A percentile compares a stretch with the other conserved stretches of the same genome.
phyloP scores from a whole-genome alignment of 2,797 vertebrate genomes.

The Eleutherodactylus coqui region DNA sequence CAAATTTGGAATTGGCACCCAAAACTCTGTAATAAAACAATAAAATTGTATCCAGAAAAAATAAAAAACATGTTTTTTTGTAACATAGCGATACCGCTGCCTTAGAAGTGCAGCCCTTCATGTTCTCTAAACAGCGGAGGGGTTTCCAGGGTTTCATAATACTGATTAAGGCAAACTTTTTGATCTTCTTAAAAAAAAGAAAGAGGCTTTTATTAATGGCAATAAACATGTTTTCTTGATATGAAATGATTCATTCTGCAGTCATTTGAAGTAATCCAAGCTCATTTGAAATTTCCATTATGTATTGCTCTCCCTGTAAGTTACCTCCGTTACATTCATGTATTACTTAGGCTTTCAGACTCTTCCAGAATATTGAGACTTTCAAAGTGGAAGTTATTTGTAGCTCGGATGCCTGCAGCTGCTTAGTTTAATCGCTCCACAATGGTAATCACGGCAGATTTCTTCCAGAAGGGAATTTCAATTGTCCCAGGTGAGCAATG shows the following conservation, averaged over 20 bases:
- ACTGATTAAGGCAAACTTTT: constrained; percentile 19
- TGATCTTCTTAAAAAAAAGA: constrained; percentile 8
- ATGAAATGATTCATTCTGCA: constrained; percentile 31
- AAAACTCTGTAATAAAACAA: no score
- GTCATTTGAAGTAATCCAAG: constrained; percentile 36
- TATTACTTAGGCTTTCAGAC: constrained; percentile 45
- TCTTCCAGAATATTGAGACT: constrained; percentile 21
- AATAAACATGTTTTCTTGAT: constrained; percentile 36
- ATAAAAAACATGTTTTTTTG: no score
- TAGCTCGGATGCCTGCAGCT: constrained; percentile 51
- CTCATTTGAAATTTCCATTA: constrained; percentile 51
- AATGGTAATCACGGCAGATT: constrained; percentile 58
- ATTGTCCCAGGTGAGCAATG: constrained; percentile 57
- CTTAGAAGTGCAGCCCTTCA: constrained; percentile 5
- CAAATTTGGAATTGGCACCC: no score
- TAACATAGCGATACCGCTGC: no score
- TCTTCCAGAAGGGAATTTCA: constrained; percentile 53
- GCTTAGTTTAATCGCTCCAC: constrained; percentile 51
- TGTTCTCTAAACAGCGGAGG: constrained; percentile 3
- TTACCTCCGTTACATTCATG: constrained; percentile 28
- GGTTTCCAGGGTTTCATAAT: constrained; percentile 30
- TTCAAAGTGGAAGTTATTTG: constrained; percentile 46
- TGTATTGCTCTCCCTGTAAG: constrained; percentile 40
- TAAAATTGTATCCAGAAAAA: no score
- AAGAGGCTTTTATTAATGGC: constrained; percentile 16